A percentile compares a stretch with the other conserved stretches of the same genome.
Evolutionary conservation across 2,113 vertebrate genomes (phyloP).

Genomic region (Gallinago paraguaiae): DNA sequence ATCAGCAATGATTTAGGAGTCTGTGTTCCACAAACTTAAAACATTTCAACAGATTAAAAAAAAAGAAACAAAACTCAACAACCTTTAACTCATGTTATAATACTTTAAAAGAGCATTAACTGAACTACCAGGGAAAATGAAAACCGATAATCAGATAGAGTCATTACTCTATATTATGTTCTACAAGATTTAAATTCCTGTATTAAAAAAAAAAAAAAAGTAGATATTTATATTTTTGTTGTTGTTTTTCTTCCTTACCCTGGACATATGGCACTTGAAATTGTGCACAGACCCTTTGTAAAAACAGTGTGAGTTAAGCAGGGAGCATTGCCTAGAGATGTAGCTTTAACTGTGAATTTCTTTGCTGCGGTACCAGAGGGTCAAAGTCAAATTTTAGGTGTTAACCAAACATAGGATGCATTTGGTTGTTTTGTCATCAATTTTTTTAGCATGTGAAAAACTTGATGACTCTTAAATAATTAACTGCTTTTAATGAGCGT

Average conservation of each 20-base stretch:
- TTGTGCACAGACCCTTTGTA: slow-evolving; percentile 48
- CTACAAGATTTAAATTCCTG: not conserved
- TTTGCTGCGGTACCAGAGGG: slow-evolving; percentile 32
- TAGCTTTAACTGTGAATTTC: slow-evolving; percentile 62
- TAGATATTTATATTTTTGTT: slow-evolving; percentile 22
- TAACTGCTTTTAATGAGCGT: not conserved
- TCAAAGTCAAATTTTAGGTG: slow-evolving; percentile 52
- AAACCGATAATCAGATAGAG: not conserved
- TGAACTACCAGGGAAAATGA: slow-evolving; percentile 5
- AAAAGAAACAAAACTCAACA: not conserved
- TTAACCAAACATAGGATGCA: slow-evolving; percentile 27
- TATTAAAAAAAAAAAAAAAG: not conserved
- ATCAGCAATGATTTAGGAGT: not conserved
- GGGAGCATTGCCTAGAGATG: slow-evolving; percentile 26
- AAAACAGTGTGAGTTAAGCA: slow-evolving; percentile 58
- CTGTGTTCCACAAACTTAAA: not conserved
- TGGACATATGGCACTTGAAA: slow-evolving; percentile 62
- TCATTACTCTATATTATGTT: not conserved
- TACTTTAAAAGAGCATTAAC: slow-evolving; percentile 13
- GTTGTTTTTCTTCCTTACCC: slow-evolving; percentile 28
- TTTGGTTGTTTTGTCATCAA: slow-evolving; percentile 48
- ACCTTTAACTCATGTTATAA: not conserved
- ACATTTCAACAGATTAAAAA: not conserved
- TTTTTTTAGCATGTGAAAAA: slow-evolving; percentile 42
- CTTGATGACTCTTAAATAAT: slow-evolving; percentile 34